phyloP scores from a whole-genome alignment of 2,797 vertebrate species.

The Adrianichthys oophorus region DNA sequence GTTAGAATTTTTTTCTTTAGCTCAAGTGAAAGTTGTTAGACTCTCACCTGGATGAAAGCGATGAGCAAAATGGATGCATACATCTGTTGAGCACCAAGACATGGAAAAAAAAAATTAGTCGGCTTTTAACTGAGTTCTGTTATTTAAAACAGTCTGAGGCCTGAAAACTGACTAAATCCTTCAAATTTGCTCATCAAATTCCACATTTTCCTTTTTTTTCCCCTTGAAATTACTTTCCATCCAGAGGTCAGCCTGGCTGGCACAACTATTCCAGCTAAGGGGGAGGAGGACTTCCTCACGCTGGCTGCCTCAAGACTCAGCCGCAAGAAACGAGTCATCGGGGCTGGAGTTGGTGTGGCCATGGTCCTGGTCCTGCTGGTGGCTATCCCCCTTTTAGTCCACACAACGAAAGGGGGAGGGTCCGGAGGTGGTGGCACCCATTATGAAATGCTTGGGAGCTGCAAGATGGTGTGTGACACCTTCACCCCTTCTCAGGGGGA shows the following conservation, averaged over 20 bases:
- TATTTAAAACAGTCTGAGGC: slow-evolving; percentile 24
- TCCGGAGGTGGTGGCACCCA: slow-evolving; percentile 83
- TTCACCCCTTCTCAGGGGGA: slow-evolving; percentile 81
- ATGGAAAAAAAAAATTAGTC: slow-evolving; percentile 50
- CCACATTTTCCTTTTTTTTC: slow-evolving; percentile 17
- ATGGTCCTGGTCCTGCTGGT: slow-evolving; percentile 95
- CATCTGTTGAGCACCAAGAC: slow-evolving; percentile 21
- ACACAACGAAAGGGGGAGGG: slow-evolving; percentile 88
- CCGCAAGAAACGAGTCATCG: slow-evolving; percentile 92
- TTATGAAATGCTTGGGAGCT: slow-evolving; percentile 93
- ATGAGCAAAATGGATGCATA: slow-evolving; percentile 34
- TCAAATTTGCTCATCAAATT: slow-evolving; percentile 12
- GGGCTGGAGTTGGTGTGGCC: slow-evolving; percentile 92
- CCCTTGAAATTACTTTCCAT: slow-evolving; percentile 40
- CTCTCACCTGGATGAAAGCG: slow-evolving; percentile 11
- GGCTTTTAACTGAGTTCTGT: slow-evolving; percentile 28
- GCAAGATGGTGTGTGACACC: slow-evolving; percentile 92
- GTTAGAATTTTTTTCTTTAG: slow-evolving; percentile 7
- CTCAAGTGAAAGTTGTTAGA: slow-evolving; percentile 18
- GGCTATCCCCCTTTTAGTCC: slow-evolving; percentile 95
- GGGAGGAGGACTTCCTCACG: slow-evolving; percentile 93
- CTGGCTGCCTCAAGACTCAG: slow-evolving; percentile 93
- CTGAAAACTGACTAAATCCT: slow-evolving; percentile 29
- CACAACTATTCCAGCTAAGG: slow-evolving; percentile 92
- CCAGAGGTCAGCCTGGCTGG: slow-evolving; percentile 78